Conservation (phyloP, 2,888 invertebrate genomes). For the Coelopa pilipes region DNA sequence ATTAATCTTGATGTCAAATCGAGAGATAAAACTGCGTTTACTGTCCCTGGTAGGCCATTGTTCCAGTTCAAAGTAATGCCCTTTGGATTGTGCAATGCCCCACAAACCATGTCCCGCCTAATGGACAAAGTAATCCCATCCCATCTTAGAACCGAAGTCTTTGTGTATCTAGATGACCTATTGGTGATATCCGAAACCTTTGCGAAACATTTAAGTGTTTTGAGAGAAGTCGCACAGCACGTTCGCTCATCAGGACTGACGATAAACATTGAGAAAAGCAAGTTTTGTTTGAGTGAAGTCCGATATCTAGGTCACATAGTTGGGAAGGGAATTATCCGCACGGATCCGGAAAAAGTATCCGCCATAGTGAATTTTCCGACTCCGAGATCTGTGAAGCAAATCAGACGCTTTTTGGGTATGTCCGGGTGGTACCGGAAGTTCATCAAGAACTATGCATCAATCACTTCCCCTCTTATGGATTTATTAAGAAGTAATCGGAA, state of each 20-base stretch:
- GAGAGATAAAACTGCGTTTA: constrained; percentile 7
- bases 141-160: constrained; percentile 17
- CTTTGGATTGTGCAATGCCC: constrained; percentile 6
- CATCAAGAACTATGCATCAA: constrained; percentile 21
- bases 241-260: constrained; percentile 20
- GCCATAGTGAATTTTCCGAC: constrained; percentile 32
- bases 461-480: constrained; percentile 32
- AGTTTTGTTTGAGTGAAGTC: constrained; percentile 33
- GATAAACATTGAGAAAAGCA: constrained; percentile 19
- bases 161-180: constrained; percentile 32
- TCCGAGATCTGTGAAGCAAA: constrained; percentile 25
- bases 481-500: constrained; percentile 16
- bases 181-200: not conserved
- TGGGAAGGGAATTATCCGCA: constrained; percentile 24
- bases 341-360: constrained; percentile 34
- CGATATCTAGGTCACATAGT: constrained; percentile 37
- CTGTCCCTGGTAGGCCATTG: constrained; percentile 4
- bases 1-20: not conserved
- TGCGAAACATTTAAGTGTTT: too few species aligned
- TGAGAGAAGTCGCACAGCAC: too few species aligned
- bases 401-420: constrained; percentile 37
- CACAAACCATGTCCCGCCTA: constrained; percentile 6
- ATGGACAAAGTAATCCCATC: constrained; percentile 5
- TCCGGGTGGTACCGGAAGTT: constrained; percentile 36
- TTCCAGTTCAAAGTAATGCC: constrained; percentile 8